Base-by-base conservation (phyloP, 92 coral and sea anemone genomes). In the Phenganax marumi region DNA sequence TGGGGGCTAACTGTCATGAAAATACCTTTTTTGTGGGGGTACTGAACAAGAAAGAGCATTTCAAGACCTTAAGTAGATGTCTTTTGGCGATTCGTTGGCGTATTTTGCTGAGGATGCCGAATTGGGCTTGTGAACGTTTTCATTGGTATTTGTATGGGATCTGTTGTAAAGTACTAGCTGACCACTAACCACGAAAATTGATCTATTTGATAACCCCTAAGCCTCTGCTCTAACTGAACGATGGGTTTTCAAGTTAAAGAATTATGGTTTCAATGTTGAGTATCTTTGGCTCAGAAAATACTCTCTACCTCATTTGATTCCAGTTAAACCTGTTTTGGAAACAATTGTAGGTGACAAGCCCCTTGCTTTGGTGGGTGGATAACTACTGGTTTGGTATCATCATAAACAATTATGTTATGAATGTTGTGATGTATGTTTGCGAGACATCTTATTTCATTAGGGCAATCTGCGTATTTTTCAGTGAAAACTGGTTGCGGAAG, bases 161-260 rank as follows among this genome's bases (percentile, higher is more conserved):
- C 12, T 13, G 54, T 12, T 84, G 49, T 46, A 57, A 79, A 12
- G 71, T 85, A 49, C 66, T 81, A 25, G 74, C 85, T 12, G 84
- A 86, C 70, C 86, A 81, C 79, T 80, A 81, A 76, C 89, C 85
- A 43, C 43, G 73, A 4, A 77, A 73, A 23, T 61, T 74, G 23
- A 86, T 80, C 39, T 81, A 80, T 58, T 86, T 82, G 5, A 64
- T 18, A 51, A 26, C 63, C 7, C 54, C 43, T 70, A 85, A 70
- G 60, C 85, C 88, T 58, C 81, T 10, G 82, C 86, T 7, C 23
- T 85, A 79, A 73, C 81, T 51, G 86, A 86, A 43, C 57, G 86
- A 21, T 86, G 78, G 91, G 89, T 84, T 9, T 79, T 84, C 19
- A 77, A 90, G 77, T 61, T 87, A 64, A 87, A 84, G 61, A 83